Base-by-base conservation (phyloP, 2,888 invertebrate genomes). In the Aspidapion aeneum region DNA sequence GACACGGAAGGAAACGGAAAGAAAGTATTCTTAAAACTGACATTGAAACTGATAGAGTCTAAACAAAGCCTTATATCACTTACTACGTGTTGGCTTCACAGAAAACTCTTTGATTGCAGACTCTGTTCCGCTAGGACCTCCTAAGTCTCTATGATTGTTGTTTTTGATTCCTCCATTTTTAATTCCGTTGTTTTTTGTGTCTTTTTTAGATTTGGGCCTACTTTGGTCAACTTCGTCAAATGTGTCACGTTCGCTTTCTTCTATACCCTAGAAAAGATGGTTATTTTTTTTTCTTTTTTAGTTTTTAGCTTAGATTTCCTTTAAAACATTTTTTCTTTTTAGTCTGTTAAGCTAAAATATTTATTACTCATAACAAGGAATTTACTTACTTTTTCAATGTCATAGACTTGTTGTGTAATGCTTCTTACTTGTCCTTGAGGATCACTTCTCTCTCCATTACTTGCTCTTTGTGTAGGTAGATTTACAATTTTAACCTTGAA, bases 371-470 rank as follows among this genome's bases (percentile, higher is more conserved):
- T 35, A 35, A 12, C 12, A 35, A 35, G 35, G 3, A 35, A 35
- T 3, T 35, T 35, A 35, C 12, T 35, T 35, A 35, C 35, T 35
- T 35, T 72, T 57, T 75, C 73, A 56, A 73, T 71, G 35, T 74
- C 71, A 55, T 70, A 68, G 5, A 73, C 69, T 61, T 73, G 72
- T 55, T 74, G 71, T 1, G 68, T 66, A 49, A 71, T 68, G 21
- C 64, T 67, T 57, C 58, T 21, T n/a, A 21, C 49, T 16, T 51
- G 22, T 48, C 58, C 1, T 16, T 19, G 61, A 18, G 19, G 49
- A 22, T 17, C 57, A 48, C 22, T 35, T 55, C 55, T 21, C 1
- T 5, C 54, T 19, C 55, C 48, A 19, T 52, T 21, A 2, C 20
- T 5, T n/a, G n/a, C n/a, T 35, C 35, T 35, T 35, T 35, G 35